Base-by-base conservation (phyloP, 1,140 invertebrate genomes). In the Grapholita molesta region DNA sequence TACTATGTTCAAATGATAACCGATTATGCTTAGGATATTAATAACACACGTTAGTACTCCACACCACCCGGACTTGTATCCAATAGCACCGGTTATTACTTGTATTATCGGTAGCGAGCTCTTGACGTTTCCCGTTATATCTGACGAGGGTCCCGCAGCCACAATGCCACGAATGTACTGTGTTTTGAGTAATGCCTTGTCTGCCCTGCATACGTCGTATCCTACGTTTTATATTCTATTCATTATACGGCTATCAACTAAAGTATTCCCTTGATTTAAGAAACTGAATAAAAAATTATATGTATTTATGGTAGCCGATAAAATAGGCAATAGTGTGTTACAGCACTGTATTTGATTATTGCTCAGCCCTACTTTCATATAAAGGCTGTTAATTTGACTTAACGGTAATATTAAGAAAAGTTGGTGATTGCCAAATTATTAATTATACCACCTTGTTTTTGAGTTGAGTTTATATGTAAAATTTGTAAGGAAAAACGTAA, bases 251-350 rank as follows among this genome's bases (percentile, higher is more conserved):
- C n/a, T 15, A 38, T n/a, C 35, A 15, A 12, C 1, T 38, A n/a
- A 33, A n/a, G 57, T 66, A 67, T 69, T 69, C 28, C 38, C 38
- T 12, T 61, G 64, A 21, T 66, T 65, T 68, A 61, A 21, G 61
- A 67, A 71, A 73, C 67, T 73, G 71, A 75, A 38, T 38, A 38
- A 38, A 35, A 38, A 38, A n/a, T n/a, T 38, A 8, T 3, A 38
- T n/a, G 3, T 9, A 33, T 33, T 33, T 7, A 7, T 33, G 35
- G 11, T 3, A 38, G n/a, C 35, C 35, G n/a, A n/a, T n/a, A n/a
- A n/a, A n/a, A n/a, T n/a, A n/a, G n/a, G n/a, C n/a, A n/a, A n/a
- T n/a, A n/a, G n/a, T n/a, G n/a, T n/a, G n/a, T n/a, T n/a, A n/a
- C n/a, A n/a, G n/a, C n/a, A n/a, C n/a, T n/a, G 5, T 1, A n/a